Percentiles rank a stretch among this genome's conserved stretches.
phyloP scores from a whole-genome alignment of 1,140 invertebrate genomes.

The Dufourea novaeangliae region DNA sequence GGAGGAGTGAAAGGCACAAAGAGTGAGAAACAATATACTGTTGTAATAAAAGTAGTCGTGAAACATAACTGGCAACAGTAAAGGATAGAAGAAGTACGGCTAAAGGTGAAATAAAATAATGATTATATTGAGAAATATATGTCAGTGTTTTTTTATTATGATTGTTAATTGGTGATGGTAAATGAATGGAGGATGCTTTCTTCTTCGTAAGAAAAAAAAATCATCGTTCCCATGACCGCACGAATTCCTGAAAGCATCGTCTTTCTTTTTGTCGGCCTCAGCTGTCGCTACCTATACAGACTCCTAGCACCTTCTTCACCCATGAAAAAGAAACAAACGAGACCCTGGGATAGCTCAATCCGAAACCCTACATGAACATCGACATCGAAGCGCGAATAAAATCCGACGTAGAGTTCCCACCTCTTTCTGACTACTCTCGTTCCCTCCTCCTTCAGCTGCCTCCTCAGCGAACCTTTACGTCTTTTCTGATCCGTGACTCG shows the following conservation, averaged over 20 bases:
- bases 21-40: no score
- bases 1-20: no score
- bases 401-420: slow-evolving; percentile 31
- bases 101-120: no score
- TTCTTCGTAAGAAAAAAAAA: no score
- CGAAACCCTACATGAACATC: slow-evolving; percentile 59
- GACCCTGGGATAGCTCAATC: slow-evolving; percentile 51
- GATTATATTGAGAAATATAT: no score
- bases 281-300: slow-evolving; percentile 2
- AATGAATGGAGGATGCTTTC: background rate
- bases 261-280: slow-evolving; percentile 12
- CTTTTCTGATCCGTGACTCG: slow-evolving; percentile 38
- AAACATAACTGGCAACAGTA: no score
- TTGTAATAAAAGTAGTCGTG: no score
- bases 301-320: background rate
- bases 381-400: slow-evolving; percentile 62
- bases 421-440: background rate
- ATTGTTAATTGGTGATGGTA: no score
- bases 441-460: background rate
- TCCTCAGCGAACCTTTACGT: slow-evolving; percentile 6
- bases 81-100: no score
- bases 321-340: slow-evolving; percentile 29
- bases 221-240: background rate
- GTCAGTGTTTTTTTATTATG: no score
- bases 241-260: slow-evolving; percentile 12